Evolutionary conservation across 2,888 invertebrate genomes (phyloP), one percentile per base, ranked within the genome.

Genomic region (Eulithis prunata): DNA sequence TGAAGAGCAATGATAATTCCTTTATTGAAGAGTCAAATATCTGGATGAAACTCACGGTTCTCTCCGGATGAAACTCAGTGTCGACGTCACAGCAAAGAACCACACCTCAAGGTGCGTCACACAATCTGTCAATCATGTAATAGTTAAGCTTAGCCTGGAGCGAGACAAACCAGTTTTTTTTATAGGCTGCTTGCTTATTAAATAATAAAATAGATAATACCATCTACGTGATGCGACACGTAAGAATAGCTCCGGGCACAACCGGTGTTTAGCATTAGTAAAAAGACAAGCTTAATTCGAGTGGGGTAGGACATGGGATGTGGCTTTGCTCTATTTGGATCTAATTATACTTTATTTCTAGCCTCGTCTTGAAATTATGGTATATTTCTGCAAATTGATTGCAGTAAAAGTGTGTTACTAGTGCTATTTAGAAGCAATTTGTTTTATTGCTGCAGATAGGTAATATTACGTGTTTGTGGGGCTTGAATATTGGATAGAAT

Each of bases 141-240:
- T 69, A 49, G 59, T 64, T 70, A 66, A 71, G 55, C 64, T 59
- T 64, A 59, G 73, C 74, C 71, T 47, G 61, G 57, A 64, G 74
- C 71, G 54, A 41, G 51, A 62, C 56, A 59, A 74, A 71, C 71
- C 71, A 68, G 75, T 71, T n/a, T n/a, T 72, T 65, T 68, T 64
- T 65, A 69, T 71, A 60, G 64, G 64, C 69, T 56, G 61, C 57
- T 66, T 56, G 61, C 57, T 66, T 68, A 71, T 72, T 75, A 72
- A 71, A 71, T 74, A 75, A 72, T 70, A 73, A 21, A 69, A 64
- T 54, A 66, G 66, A 66, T 72, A 62, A 71, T 71, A 69, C 53
- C 38, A 38, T 36, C 8, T 36, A 53, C 67, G 55, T 70, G 62
- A 68, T 68, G 71, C 66, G 70, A 72, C 69, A 70, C 56, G 55